Base-by-base conservation (phyloP, 2,888 invertebrate genomes). In the Acrobasis suavella region DNA sequence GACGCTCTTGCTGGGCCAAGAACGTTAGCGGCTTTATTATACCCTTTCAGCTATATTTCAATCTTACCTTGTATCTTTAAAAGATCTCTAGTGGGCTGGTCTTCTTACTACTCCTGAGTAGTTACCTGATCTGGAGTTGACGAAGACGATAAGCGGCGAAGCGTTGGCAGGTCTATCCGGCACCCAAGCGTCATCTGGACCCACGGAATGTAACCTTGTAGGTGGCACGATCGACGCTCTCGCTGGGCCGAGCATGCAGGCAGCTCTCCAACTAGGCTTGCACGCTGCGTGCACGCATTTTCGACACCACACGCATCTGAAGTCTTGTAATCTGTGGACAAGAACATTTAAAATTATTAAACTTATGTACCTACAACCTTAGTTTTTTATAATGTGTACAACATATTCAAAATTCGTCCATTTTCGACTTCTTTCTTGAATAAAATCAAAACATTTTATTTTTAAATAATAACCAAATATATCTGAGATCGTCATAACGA, bases 281-380 rank as follows among this genome's bases (percentile, higher is more conserved):
- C 98, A 98, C 61, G 96, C 95, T n/a, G 97, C 96, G 89, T 98
- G 98, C 55, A 98, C 97, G 75, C 96, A 97, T 37, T 95, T 95
- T 65, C 97, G 95, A 84, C 99, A 99, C 99, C 99, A 99, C 71
- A 99, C 94, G 89, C 99, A 99, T 71, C 98, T 94, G 96, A 97
- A 98, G 91, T 99, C 99, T 94, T 98, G 98, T 71, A 98, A 90
- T 77, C 97, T 96, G 76, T 10, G 1, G 50, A 9, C 6, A 14
- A n/a, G n/a, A 17, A 32, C n/a, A 32, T 52, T 9, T 52, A 2
- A 14, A 42, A 8, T 42, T 14, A 42, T 32, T 32, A n/a, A n/a
- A n/a, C n/a, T n/a, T n/a, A n/a, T n/a, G n/a, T n/a, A n/a, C n/a
- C n/a, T n/a, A n/a, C n/a, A n/a, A n/a, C n/a, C n/a, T n/a, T n/a